These are phyloP conservation scores for Marronus borbonicus DNA, from an alignment of 2,888 invertebrate genomes.

Conservation along the genomic window DNA sequence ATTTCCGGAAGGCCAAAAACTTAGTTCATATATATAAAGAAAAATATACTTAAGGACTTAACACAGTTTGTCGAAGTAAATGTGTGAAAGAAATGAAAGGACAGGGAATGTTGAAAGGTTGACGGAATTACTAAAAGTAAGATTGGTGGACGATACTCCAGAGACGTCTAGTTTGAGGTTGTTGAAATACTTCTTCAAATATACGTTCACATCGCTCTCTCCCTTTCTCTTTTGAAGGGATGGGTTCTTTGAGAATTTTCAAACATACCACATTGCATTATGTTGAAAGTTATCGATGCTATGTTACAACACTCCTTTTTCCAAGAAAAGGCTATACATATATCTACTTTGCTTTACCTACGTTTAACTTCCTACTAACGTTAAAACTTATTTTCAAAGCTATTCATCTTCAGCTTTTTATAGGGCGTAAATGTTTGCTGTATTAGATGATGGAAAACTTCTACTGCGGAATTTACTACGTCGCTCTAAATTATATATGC, in stretches of 20 bases:
- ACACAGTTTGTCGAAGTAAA: conserved; percentile 49
- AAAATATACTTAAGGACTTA: conserved; percentile 51
- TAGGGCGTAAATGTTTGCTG: neutral
- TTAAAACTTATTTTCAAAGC: conserved; percentile 4
- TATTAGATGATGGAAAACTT: no score
- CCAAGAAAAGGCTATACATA: neutral
- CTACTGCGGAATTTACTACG: neutral
- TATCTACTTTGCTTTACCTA: neutral
- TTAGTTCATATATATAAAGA: conserved; percentile 48
- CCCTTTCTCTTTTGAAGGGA: conserved; percentile 8
- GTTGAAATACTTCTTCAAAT: conserved; percentile 51
- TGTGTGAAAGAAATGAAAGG: conserved; percentile 58
- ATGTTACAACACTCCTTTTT: conserved; percentile 16
- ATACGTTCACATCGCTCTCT: conserved; percentile 9
- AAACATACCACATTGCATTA: conserved; percentile 45
- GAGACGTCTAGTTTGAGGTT: conserved; percentile 55
- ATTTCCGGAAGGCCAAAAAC: conserved; percentile 39
- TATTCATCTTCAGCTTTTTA: conserved; percentile 7
- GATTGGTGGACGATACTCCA: conserved; percentile 59
- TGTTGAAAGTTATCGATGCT: conserved; percentile 43
- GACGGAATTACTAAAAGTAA: conserved; percentile 61
- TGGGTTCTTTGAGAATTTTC: conserved; percentile 49
- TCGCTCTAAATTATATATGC: neutral
- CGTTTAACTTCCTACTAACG: neutral
- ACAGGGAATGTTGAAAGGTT: conserved; percentile 59